phyloP scores from a whole-genome alignment of 2,888 invertebrate genomes.

The Meteorus cinctellus region DNA sequence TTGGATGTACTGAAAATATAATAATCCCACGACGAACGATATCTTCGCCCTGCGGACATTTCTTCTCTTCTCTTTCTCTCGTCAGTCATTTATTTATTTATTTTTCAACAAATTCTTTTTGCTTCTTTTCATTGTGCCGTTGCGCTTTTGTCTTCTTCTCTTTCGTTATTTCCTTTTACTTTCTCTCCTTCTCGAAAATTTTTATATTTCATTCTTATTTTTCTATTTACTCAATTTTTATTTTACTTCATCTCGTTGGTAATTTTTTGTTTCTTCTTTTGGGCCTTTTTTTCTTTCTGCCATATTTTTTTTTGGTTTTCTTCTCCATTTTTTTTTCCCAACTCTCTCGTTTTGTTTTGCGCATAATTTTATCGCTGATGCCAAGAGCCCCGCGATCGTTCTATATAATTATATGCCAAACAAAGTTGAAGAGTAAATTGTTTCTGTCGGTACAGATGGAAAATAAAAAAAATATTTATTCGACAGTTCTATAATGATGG shows the following conservation, averaged over 20 bases:
- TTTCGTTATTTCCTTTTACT: too few species aligned
- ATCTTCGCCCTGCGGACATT: constrained; percentile 23
- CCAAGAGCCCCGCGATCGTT: constrained; percentile 35
- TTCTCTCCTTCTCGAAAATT: too few species aligned
- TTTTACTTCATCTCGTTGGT: too few species aligned
- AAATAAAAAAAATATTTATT: background rate
- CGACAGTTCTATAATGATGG: background rate
- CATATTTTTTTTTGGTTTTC: constrained; percentile 18
- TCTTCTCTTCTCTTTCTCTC: background rate
- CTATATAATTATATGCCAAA: constrained; percentile 42
- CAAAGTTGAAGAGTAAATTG: constrained; percentile 43
- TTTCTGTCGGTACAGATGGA: constrained; percentile 16
- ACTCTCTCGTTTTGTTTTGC: constrained; percentile 1
- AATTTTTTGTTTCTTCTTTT: too few species aligned
- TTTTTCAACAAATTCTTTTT: background rate
- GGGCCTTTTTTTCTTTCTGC: constrained; percentile 12
- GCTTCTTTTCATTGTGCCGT: background rate
- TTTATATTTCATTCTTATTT: constrained; percentile 15
- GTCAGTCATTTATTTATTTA: background rate
- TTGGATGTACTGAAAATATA: background rate
- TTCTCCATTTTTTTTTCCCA: background rate
- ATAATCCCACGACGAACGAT: constrained; percentile 10
- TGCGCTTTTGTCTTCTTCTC: too few species aligned
- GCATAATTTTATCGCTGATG: constrained; percentile 43
- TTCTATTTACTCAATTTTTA: background rate